Percentiles rank a stretch among this genome's conserved stretches.
Conservation (phyloP, 2,113 vertebrate species). For the Trematomus loennbergii region DNA sequence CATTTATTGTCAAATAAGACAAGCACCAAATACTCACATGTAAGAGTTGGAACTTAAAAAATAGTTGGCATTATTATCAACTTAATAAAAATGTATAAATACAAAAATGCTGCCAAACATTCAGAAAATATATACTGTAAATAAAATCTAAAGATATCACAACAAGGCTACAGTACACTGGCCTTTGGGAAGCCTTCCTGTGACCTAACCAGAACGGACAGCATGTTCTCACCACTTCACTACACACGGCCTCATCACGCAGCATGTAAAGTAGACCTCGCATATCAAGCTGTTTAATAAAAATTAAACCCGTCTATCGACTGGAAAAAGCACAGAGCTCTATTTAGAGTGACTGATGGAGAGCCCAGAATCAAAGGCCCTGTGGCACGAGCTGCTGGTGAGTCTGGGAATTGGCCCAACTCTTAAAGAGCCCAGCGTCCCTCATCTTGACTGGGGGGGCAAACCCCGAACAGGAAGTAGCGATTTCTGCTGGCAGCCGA, state of each 20-base stretch:
- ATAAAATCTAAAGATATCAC: constrained; percentile 2
- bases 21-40: background rate
- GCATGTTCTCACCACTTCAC: constrained; percentile 59
- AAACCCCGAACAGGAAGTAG: constrained; percentile 69
- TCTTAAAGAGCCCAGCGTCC: constrained; percentile 82
- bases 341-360: constrained; percentile 73
- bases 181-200: constrained; percentile 34
- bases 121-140: constrained; percentile 6
- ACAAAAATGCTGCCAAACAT: background rate
- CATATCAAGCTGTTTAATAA: constrained; percentile 74
- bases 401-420: constrained; percentile 77
- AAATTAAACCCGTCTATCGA: constrained; percentile 62
- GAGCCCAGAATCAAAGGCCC: constrained; percentile 76
- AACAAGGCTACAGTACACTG: background rate
- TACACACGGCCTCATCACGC: constrained; percentile 35
- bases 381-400: constrained; percentile 59
- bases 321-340: constrained; percentile 70
- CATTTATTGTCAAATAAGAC: background rate
- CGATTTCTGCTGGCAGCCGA: constrained; percentile 72
- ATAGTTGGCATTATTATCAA: background rate
- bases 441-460: constrained; percentile 76
- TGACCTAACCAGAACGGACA: constrained; percentile 50
- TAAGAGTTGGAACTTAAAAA: background rate
- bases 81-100: background rate
- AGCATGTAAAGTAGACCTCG: constrained; percentile 58